Evolutionary conservation across 2,888 invertebrate genomes (phyloP), one percentile per base, ranked within the genome.

Genomic region (Uloborus plumipes): DNA sequence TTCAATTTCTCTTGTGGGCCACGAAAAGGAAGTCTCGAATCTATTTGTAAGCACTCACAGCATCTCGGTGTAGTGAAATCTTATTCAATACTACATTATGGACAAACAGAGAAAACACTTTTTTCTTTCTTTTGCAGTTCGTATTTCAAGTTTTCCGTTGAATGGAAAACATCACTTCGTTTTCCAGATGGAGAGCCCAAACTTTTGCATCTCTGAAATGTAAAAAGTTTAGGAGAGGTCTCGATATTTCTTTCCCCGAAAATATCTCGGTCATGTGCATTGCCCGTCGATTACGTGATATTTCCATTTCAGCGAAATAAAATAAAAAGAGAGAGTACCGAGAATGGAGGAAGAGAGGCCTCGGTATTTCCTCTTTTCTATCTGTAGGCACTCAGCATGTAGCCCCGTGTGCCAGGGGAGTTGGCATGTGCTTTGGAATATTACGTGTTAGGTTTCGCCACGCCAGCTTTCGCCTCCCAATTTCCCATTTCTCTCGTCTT

Each of bases 401-500:
- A 58, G 50, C 62, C 73, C 74, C 59, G 51, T 75, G 58, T 65
- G 76, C 67, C 77, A 49, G 39, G 83, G 83, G 83, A 77, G 72
- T 47, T 53, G 73, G 49, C 77, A 67, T 76, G 77, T 83, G 83
- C 83, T 77, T 67, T 59, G 72, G 75, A 76, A 82, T 82, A 82
- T 82, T 76, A 82, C 83, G 83, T 77, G 77, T 83, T 77, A 77
- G 83, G 77, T 83, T 83, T 83, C 77, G 77, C 83, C 83, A 83
- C 83, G 83, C 83, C 64, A 77, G 83, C 83, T 83, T 82, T 83
- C 62, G 64, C 72, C 72, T 77, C 70, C 49, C 73, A 83, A 76
- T 83, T 83, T 77, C 73, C 76, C 77, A 81, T 81, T 81, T 78
- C 78, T 78, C 39, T 39, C 39, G 39, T 39, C 39, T 39, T 39